A percentile compares a stretch with the other conserved stretches of the same genome.
Conservation (phyloP, 2,888 invertebrate genomes). For the Sinohyriopsis cumingii region DNA sequence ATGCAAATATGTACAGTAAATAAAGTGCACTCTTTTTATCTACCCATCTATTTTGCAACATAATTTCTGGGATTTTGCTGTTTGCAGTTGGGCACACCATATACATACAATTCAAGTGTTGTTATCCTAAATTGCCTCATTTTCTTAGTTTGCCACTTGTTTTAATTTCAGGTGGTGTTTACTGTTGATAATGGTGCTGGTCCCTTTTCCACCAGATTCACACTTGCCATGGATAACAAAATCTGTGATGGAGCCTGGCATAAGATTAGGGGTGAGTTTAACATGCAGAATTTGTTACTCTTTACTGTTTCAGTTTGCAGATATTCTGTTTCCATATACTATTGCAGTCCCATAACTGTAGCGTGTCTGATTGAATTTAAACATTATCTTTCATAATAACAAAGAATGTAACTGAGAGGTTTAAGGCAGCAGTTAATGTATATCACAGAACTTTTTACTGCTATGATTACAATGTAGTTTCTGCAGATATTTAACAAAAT, state of each 20-base stretch:
- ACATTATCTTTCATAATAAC: no score
- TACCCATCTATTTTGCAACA: no score
- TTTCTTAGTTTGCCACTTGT: neutral
- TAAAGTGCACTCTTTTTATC: no score
- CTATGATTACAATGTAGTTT: no score
- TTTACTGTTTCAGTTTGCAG: conserved; percentile 1
- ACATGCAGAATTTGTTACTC: conserved; percentile 65
- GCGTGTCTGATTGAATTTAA: no score
- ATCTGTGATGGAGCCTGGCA: conserved; percentile 98
- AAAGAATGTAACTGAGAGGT: no score
- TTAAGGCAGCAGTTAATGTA: no score
- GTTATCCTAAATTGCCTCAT: neutral
- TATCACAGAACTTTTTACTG: no score
- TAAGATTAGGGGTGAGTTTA: conserved; percentile 76
- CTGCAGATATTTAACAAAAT: no score
- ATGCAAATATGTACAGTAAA: no score
- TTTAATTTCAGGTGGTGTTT: conserved; percentile 54
- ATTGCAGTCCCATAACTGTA: no score
- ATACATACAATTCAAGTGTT: neutral
- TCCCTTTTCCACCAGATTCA: conserved; percentile 82
- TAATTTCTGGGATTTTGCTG: no score
- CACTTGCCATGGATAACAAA: conserved; percentile 63
- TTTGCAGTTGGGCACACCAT: neutral
- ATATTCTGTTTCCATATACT: conserved; percentile 1
- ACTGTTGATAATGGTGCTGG: conserved; percentile 79